These are phyloP conservation scores for Malacosoma neustria DNA, from an alignment of 2,888 invertebrate genomes.

Conservation along the genomic window DNA sequence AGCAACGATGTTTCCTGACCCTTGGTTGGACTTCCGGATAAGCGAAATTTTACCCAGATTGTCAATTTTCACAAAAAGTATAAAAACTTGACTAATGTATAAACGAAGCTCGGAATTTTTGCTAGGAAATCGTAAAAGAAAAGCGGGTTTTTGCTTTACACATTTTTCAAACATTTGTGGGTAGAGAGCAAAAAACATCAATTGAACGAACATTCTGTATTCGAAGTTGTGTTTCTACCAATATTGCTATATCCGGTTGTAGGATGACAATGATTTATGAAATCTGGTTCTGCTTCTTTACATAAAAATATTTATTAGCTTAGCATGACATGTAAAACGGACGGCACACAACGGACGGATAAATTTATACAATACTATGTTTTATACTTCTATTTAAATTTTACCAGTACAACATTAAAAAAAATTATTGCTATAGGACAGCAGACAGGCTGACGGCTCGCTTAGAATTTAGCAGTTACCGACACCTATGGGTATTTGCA, in stretches of 20 bases:
- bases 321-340: too few species aligned
- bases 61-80: not conserved
- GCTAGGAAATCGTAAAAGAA: not conserved
- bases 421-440: too few species aligned
- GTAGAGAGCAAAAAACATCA: not conserved
- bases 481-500: too few species aligned
- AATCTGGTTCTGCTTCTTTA: too few species aligned
- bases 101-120: not conserved
- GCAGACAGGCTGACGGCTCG: too few species aligned
- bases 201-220: not conserved
- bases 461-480: too few species aligned
- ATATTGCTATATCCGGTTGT: not conserved
- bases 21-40: not conserved
- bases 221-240: not conserved
- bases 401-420: too few species aligned
- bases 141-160: not conserved
- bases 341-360: too few species aligned
- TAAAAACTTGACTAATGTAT: not conserved
- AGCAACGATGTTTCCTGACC: not conserved
- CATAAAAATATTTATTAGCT: too few species aligned
- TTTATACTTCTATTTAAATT: too few species aligned
- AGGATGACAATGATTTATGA: not conserved
- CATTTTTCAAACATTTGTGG: not conserved
- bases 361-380: too few species aligned
- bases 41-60: not conserved